phyloP scores from a whole-genome alignment of 2,113 vertebrate species.

The Plectropomus leopardus region DNA sequence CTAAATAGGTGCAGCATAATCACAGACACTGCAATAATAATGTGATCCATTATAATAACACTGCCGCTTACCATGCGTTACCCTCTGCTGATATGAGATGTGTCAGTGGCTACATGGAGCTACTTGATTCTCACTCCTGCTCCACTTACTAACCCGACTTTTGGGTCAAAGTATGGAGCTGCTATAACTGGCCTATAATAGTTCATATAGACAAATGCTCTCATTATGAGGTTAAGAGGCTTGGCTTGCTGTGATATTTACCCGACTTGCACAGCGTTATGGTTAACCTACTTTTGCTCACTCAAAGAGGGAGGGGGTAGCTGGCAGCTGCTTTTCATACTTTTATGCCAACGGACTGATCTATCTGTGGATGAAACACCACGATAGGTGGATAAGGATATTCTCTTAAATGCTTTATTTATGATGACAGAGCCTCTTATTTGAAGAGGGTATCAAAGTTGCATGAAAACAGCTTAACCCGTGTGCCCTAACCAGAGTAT shows the following conservation, averaged over 20 bases:
- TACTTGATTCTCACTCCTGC: conserved; percentile 12
- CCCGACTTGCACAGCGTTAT: conserved; percentile 56
- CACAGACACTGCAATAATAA: conserved; percentile 23
- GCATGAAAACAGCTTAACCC: conserved; percentile 65
- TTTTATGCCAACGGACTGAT: conserved; percentile 63
- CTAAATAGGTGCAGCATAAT: conserved; percentile 58
- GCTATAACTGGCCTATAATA: conserved; percentile 31
- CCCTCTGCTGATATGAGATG: conserved; percentile 14
- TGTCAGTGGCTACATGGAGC: neutral
- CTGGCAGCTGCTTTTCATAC: conserved; percentile 71
- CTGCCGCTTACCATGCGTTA: conserved; percentile 13
- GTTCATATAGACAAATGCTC: conserved; percentile 41
- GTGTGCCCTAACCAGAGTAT: conserved; percentile 36
- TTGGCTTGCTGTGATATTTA: conserved; percentile 69
- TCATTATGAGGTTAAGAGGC: conserved; percentile 63
- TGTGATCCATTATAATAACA: conserved; percentile 32
- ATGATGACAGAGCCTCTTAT: conserved; percentile 47
- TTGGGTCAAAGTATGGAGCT: conserved; percentile 12
- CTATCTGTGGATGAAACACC: conserved; percentile 52
- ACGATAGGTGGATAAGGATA: conserved; percentile 55
- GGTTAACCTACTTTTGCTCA: conserved; percentile 78
- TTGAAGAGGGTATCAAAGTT: conserved; percentile 57
- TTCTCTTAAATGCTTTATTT: conserved; percentile 64
- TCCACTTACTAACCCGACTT: conserved; percentile 8
- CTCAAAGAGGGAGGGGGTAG: conserved; percentile 53